Conservation (phyloP, 1,140 invertebrate species). For the Mesaphorura yosii region DNA sequence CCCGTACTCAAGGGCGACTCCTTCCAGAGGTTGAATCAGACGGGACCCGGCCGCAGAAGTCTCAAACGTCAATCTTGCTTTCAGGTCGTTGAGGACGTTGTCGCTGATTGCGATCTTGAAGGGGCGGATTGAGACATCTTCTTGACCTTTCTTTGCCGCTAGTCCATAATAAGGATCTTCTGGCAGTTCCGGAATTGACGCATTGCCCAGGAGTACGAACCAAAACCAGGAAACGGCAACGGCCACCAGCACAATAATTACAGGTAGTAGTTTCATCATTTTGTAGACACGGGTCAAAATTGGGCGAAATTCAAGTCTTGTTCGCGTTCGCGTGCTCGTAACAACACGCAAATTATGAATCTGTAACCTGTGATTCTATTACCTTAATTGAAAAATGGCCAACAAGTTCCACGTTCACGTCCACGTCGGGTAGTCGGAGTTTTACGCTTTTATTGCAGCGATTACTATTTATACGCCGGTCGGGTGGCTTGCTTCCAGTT, state of each 20-base stretch:
- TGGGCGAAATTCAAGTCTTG: too few relatives aligned
- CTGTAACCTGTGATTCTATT: too few relatives aligned
- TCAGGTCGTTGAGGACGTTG: constrained; percentile 46
- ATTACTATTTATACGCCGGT: too few relatives aligned
- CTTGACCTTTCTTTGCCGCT: constrained; percentile 16
- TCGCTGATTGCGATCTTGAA: constrained; percentile 29
- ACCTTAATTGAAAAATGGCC: too few relatives aligned
- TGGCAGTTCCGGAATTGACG: constrained; percentile 19
- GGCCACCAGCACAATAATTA: not conserved
- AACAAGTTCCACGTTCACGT: too few relatives aligned
- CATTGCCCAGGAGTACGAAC: not conserved
- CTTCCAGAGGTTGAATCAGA: constrained; percentile 51
- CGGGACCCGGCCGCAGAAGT: constrained; percentile 31
- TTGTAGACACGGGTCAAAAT: too few relatives aligned
- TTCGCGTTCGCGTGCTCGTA: too few relatives aligned
- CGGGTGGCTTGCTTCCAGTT: too few relatives aligned
- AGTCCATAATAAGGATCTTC: constrained; percentile 43
- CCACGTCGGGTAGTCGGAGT: too few relatives aligned
- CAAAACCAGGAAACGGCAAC: not conserved
- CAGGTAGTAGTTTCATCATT: constrained; percentile 10
- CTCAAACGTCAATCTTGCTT: constrained; percentile 44
- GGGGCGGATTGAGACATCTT: constrained; percentile 24
- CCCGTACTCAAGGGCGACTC: constrained; percentile 60
- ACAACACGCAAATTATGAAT: too few relatives aligned
- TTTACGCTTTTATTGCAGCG: too few relatives aligned